These are phyloP conservation scores for Rhynchomys soricoides DNA, from an alignment of 2,113 vertebrate species.

Conservation along the genomic window DNA sequence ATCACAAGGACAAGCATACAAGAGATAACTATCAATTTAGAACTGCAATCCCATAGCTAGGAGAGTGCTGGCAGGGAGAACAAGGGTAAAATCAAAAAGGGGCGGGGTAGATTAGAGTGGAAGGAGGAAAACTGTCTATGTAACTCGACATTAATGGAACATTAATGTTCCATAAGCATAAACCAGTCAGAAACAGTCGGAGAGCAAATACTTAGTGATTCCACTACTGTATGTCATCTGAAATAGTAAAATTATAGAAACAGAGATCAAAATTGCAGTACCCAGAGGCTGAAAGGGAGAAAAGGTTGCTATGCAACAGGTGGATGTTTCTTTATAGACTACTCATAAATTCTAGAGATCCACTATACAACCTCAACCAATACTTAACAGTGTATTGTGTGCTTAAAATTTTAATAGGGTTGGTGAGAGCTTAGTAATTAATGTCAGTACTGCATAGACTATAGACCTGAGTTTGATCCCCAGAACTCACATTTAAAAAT, in stretches of 20 bases:
- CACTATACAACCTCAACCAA: background rate
- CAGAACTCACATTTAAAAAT: background rate
- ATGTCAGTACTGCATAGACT: background rate
- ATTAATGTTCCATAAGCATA: background rate
- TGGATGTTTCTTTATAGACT: background rate
- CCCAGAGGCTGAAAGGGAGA: background rate
- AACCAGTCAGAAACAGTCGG: background rate
- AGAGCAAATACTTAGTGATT: background rate
- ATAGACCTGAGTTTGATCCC: background rate
- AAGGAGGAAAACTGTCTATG: too few species aligned
- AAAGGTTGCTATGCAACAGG: background rate
- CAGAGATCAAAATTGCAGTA: background rate
- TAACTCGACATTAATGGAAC: background rate
- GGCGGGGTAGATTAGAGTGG: accelerated
- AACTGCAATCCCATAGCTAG: background rate
- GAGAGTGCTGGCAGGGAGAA: background rate
- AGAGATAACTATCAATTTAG: background rate
- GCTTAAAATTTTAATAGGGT: background rate
- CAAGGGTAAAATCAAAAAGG: background rate
- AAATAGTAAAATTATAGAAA: background rate
- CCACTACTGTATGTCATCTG: background rate
- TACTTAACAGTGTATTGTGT: background rate
- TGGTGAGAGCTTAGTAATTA: background rate
- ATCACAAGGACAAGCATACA: background rate
- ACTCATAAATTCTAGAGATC: background rate